Percentiles rank a stretch among this genome's conserved stretches.
phyloP scores from a whole-genome alignment of 2,888 invertebrate species.

The Plusia festucae region DNA sequence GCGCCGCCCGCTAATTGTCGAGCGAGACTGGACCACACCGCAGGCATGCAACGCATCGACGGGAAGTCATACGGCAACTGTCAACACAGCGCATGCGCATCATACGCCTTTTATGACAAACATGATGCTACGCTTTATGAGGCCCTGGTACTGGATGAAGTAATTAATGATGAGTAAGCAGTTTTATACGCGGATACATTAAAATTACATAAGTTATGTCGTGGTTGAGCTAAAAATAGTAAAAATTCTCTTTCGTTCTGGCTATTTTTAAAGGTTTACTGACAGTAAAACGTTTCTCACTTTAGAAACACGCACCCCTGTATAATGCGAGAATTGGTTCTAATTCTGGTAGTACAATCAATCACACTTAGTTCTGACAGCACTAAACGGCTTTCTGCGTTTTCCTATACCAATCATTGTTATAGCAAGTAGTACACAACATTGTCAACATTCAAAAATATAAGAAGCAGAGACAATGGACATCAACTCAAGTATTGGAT shows the following conservation, averaged over 20 bases:
- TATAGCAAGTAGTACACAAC: not conserved
- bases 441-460: not conserved
- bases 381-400: constrained; percentile 68
- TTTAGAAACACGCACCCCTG: constrained; percentile 69
- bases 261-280: constrained; percentile 27
- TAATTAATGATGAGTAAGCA: constrained; percentile 41
- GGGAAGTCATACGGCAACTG: constrained; percentile 74
- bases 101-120: constrained; percentile 45
- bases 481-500: constrained; percentile 1
- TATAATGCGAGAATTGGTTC: constrained; percentile 77
- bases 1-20: constrained; percentile 82
- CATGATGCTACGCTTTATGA: constrained; percentile 21
- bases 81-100: constrained; percentile 58
- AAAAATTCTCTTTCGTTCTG: constrained; percentile 2
- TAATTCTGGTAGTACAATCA: constrained; percentile 81
- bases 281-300: constrained; percentile 50
- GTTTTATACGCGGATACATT: constrained; percentile 11
- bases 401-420: constrained; percentile 48
- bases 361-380: constrained; percentile 83
- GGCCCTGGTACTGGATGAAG: constrained; percentile 32
- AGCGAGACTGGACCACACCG: constrained; percentile 78
- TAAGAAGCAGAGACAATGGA: constrained; percentile 5
- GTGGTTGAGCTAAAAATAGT: not conserved
- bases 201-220: constrained; percentile 10
- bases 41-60: constrained; percentile 49